Conservation (phyloP, 23 tunicate species). For the Corella eumyota region DNA sequence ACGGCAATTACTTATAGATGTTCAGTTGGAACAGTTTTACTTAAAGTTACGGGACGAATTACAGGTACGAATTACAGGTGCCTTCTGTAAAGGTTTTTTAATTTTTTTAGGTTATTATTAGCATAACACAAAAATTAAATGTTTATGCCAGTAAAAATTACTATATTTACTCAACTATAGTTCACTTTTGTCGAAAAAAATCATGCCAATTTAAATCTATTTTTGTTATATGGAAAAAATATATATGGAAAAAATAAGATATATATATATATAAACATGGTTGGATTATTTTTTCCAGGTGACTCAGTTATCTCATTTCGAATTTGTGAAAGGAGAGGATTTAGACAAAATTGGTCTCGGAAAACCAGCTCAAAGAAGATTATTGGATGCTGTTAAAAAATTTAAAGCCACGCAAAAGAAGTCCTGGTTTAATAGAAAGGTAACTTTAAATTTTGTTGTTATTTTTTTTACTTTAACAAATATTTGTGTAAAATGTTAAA, state of each 20-base stretch:
- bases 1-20: conserved; percentile 44
- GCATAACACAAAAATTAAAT: neutral
- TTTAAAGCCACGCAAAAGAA: conserved; percentile 63
- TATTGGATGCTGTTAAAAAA: conserved; percentile 88
- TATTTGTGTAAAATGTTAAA: too few species aligned
- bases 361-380: conserved; percentile 91
- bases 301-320: conserved; percentile 73
- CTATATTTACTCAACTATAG: too few species aligned
- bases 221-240: too few species aligned
- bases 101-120: neutral
- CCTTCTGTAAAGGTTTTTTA: too few species aligned
- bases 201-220: too few species aligned
- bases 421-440: conserved; percentile 21
- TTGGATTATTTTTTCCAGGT: conserved; percentile 17
- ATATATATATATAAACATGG: too few species aligned
- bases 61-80: conserved; percentile 24
- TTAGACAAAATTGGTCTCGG: conserved; percentile 87
- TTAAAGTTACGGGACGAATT: conserved; percentile 56
- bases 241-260: too few species aligned
- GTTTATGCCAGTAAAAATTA: too few species aligned
- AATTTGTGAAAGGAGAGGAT: conserved; percentile 81
- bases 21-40: conserved; percentile 85
- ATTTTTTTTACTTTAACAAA: neutral
- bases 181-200: too few species aligned
- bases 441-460: neutral